A percentile compares a stretch with the other conserved stretches of the same genome.
Evolutionary conservation across 2,888 invertebrate genomes (phyloP).

Genomic region (Pharmacophagus antenor): DNA sequence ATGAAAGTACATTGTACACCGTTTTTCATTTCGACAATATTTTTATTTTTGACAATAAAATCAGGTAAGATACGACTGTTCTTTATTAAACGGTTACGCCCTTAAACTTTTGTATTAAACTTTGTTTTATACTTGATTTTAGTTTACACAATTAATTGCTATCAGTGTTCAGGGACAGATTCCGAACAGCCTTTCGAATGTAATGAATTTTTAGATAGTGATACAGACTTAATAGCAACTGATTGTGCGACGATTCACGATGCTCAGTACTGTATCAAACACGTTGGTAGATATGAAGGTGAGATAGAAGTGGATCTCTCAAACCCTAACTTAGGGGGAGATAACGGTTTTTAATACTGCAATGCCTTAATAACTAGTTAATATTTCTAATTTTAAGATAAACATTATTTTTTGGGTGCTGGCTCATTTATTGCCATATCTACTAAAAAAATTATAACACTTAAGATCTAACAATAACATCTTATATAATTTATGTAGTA

Average conservation of each 20-base stretch:
- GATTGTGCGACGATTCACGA: slow-evolving; percentile 90
- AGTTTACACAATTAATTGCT: slow-evolving; percentile 89
- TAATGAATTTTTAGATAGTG: slow-evolving; percentile 86
- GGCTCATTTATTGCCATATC: background rate
- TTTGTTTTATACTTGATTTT: slow-evolving; percentile 43
- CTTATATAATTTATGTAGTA: background rate
- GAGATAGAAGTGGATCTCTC: slow-evolving; percentile 45
- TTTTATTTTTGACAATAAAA: slow-evolving; percentile 43
- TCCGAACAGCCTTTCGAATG: slow-evolving; percentile 89
- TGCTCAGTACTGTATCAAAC: slow-evolving; percentile 95
- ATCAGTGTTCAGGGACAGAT: slow-evolving; percentile 93
- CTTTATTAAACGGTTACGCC: slow-evolving; percentile 37
- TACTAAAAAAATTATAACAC: background rate
- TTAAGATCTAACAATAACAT: background rate
- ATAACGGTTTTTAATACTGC: background rate
- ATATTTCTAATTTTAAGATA: background rate
- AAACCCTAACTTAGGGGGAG: no score
- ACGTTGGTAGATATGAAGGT: slow-evolving; percentile 95
- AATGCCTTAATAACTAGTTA: background rate
- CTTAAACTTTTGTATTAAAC: slow-evolving; percentile 42
- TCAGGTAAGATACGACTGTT: slow-evolving; percentile 50
- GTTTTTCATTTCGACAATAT: slow-evolving; percentile 39
- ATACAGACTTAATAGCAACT: slow-evolving; percentile 83
- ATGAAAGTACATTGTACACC: slow-evolving; percentile 39
- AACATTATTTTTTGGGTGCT: background rate